Evolutionary conservation across 2,797 vertebrate species (phyloP), one percentile per base, ranked within the genome.

Genomic region (Periparus ater): DNA sequence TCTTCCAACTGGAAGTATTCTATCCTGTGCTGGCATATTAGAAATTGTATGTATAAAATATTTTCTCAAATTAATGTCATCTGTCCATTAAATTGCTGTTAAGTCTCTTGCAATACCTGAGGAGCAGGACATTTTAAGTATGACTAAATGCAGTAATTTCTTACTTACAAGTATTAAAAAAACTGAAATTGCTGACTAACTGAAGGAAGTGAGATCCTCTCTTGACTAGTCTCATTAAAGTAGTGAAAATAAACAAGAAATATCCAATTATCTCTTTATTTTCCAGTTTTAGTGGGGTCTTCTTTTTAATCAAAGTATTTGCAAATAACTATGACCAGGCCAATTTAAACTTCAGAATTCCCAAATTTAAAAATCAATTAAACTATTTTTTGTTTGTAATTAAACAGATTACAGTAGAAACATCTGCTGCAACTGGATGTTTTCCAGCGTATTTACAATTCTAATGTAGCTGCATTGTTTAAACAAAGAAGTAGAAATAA

Each of bases 391-490:
- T 90, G 38, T 89, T 34, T 12, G 27, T 44, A 89, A 95, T 92
- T 92, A 89, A 91, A 91, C 21, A 66, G 92, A 93, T 91, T 92
- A 91, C 85, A 94, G 76, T 84, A 72, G 85, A 94, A 96, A 94
- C 91, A 95, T 92, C 95, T 96, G 91, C 47, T 92, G 92, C 72
- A 80, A 47, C 44, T 93, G 85, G 93, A 93, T 57, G 27, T 68
- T 88, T 85, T 92, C 93, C 91, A 91, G 78, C 57, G 54, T 40
- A 94, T 91, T 95, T 95, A 86, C 70, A 94, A 94, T 92, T 94
- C 70, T 90, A 91, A 91, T 90, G 48, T 44, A 45, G n/a, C 54
- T 78, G 14, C 21, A 78, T 61, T 92, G 67, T 76, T 85, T 42
- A 32, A 65, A 83, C 73, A 71, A 54, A 83, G 68, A 76, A 74